Evolutionary conservation across 2,888 invertebrate genomes (phyloP).

Genomic region (Epirrita christyi): DNA sequence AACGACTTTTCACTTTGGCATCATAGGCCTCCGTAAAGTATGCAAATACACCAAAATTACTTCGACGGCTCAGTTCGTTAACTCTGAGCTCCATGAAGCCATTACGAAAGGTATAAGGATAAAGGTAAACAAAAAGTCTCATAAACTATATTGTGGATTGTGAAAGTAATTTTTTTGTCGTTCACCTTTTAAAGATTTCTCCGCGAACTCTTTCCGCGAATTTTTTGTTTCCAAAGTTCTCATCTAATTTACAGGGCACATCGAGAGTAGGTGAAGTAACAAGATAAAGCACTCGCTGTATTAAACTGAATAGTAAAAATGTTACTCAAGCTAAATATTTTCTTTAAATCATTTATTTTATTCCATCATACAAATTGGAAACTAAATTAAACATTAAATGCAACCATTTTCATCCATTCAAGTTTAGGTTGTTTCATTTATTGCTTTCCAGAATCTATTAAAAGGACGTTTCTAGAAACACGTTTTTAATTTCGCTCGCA

Average conservation of each 20-base stretch:
- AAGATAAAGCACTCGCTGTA: not conserved
- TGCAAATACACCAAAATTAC: slow-evolving; percentile 39
- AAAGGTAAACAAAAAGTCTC: slow-evolving; percentile 40
- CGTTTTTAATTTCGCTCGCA: slow-evolving; percentile 12
- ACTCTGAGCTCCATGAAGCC: slow-evolving; percentile 38
- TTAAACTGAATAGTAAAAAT: not conserved
- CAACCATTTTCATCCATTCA: slow-evolving; percentile 1
- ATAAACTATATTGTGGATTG: slow-evolving; percentile 34
- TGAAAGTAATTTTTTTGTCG: slow-evolving; percentile 34
- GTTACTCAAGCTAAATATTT: not conserved
- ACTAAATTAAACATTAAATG: not conserved
- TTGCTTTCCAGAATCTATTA: not conserved
- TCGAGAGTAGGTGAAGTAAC: not conserved
- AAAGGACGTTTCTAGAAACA: not conserved
- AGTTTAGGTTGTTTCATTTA: not conserved
- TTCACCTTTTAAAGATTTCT: slow-evolving; percentile 32
- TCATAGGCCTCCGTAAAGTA: slow-evolving; percentile 36
- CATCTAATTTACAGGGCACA: not conserved
- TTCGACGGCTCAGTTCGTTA: slow-evolving; percentile 39
- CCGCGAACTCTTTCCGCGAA: slow-evolving; percentile 4
- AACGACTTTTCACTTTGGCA: slow-evolving; percentile 4
- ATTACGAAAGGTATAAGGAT: slow-evolving; percentile 35
- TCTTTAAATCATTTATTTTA: not conserved
- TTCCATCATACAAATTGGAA: not conserved
- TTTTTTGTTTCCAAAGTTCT: not conserved